A percentile compares a stretch with the other conserved stretches of the same genome.
Conservation (phyloP, 2,888 invertebrate species). For the Chorisops tibialis region DNA sequence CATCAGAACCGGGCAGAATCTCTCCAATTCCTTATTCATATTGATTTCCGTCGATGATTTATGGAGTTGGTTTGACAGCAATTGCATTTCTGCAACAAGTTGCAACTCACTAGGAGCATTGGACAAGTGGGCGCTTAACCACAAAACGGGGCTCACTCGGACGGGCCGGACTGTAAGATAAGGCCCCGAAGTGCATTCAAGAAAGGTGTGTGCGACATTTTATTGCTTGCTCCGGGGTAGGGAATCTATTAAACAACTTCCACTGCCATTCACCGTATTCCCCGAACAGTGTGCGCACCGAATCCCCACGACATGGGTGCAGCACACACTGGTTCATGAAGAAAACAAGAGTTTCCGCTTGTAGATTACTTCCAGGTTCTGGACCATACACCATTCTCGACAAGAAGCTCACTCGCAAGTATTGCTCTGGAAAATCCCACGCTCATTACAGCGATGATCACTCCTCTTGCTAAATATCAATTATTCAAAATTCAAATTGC, state of each 20-base stretch:
- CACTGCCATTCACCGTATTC: too few relatives aligned
- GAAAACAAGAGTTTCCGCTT: too few relatives aligned
- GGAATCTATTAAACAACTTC: too few relatives aligned
- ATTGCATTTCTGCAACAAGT: conserved; percentile 37
- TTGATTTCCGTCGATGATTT: conserved; percentile 41
- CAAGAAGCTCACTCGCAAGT: too few relatives aligned
- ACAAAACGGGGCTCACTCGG: not conserved
- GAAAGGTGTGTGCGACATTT: conserved; percentile 29
- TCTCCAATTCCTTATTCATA: conserved; percentile 26
- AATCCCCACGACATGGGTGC: too few relatives aligned
- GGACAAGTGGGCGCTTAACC: conserved; percentile 30
- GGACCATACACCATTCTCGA: too few relatives aligned
- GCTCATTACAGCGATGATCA: not conserved
- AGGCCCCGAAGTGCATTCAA: conserved; percentile 3
- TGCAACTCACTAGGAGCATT: conserved; percentile 25
- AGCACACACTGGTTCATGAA: too few relatives aligned
- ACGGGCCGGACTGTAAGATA: not conserved
- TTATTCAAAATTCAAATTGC: not conserved
- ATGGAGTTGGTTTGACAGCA: conserved; percentile 32
- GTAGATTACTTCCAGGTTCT: too few relatives aligned
- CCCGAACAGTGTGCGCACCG: too few relatives aligned
- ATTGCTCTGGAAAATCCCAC: not conserved
- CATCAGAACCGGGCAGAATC: not conserved
- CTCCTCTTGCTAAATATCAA: not conserved
- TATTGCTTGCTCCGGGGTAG: conserved; percentile 24